Conservation (phyloP, 2,797 vertebrate species). For the Parambassis ranga region DNA sequence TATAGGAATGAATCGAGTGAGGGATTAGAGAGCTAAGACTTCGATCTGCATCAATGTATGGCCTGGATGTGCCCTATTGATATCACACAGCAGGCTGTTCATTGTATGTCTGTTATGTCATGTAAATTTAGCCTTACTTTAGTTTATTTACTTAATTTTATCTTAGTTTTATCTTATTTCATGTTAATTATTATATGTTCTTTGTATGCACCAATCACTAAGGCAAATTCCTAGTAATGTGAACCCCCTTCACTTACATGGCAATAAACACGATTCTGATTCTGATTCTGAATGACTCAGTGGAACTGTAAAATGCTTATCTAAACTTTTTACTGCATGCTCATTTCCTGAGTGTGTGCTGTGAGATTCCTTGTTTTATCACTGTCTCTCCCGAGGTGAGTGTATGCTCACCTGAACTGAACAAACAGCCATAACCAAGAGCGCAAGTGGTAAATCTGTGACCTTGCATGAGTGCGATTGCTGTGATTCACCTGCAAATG, state of each 20-base stretch:
- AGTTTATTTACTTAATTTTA: no score
- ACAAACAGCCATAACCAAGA: neutral
- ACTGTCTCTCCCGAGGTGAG: neutral
- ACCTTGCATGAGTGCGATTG: neutral
- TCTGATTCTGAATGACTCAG: no score
- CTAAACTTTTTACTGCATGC: constrained; percentile 29
- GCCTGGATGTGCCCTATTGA: constrained; percentile 8
- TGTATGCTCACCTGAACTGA: neutral
- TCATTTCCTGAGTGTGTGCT: neutral
- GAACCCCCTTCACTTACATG: no score
- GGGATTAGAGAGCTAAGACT: constrained; percentile 9
- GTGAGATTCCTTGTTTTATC: no score
- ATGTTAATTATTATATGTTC: no score
- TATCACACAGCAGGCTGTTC: constrained; percentile 26
- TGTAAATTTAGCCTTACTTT: no score
- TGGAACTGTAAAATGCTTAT: constrained; percentile 33
- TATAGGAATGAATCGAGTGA: neutral
- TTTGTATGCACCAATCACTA: no score
- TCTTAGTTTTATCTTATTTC: no score
- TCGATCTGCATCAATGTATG: constrained; percentile 7
- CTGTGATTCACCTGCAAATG: constrained; percentile 87
- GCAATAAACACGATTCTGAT: no score
- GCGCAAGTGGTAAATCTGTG: neutral
- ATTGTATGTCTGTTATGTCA: no score
- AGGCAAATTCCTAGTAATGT: no score